phyloP scores from a whole-genome alignment of 1,140 invertebrate genomes.

The Euura saliciscinereae region DNA sequence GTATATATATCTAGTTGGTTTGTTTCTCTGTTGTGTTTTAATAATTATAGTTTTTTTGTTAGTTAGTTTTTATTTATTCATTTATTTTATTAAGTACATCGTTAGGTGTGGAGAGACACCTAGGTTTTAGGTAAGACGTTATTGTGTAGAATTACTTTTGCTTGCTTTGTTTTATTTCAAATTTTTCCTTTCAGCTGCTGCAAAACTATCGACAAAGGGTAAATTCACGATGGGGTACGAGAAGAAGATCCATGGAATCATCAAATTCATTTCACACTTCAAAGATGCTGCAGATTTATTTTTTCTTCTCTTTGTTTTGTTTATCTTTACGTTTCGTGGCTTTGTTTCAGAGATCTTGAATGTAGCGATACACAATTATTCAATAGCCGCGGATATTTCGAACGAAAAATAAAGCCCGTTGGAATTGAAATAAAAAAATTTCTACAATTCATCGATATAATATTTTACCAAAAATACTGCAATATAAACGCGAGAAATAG shows the following conservation, averaged over 20 bases:
- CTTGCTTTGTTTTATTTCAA: background rate
- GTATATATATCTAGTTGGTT: slow-evolving; percentile 43
- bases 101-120: slow-evolving; percentile 33
- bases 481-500: too few relatives aligned
- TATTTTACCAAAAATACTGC: too few relatives aligned
- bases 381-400: too few relatives aligned
- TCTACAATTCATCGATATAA: too few relatives aligned
- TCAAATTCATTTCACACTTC: background rate
- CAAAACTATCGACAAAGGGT: background rate
- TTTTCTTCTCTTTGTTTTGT: background rate
- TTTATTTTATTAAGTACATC: slow-evolving; percentile 41
- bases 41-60: background rate
- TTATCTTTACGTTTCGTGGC: background rate
- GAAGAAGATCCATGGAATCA: background rate
- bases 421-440: too few relatives aligned
- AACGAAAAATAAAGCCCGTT: too few relatives aligned
- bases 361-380: background rate
- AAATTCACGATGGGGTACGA: background rate
- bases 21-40: slow-evolving; percentile 20
- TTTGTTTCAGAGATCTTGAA: slow-evolving; percentile 5
- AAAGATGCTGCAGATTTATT: background rate
- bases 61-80: slow-evolving; percentile 17
- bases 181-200: background rate
- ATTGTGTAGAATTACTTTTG: background rate
- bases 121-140: slow-evolving; percentile 12